Conservation (phyloP, 2,113 vertebrate species). For the Sclerurus mexicanus region DNA sequence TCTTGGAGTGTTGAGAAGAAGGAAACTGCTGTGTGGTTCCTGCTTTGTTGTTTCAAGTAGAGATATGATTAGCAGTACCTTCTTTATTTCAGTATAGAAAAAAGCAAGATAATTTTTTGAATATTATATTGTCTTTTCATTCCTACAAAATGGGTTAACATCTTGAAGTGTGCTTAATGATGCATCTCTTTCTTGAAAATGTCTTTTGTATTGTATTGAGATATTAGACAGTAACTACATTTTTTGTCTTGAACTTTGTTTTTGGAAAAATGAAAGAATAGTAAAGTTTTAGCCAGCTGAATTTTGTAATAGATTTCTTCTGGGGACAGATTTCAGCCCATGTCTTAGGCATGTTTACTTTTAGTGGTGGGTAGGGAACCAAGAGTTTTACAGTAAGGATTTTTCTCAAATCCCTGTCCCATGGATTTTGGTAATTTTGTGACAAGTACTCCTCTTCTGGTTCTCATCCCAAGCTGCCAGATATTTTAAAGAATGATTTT, state of each 20-base stretch:
- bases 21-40: not conserved
- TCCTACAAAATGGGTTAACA: not conserved
- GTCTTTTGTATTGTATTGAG: not conserved
- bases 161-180: not conserved
- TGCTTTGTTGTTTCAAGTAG: not conserved
- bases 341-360: not conserved
- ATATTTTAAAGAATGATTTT: not conserved
- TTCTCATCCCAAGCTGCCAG: not conserved
- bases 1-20: not conserved
- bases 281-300: not conserved
- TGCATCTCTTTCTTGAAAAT: not conserved
- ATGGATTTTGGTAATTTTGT: not conserved
- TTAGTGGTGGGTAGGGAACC: not conserved
- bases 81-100: not conserved
- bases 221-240: rapidly evolving
- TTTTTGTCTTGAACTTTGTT: not conserved
- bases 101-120: not conserved
- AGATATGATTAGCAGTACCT: not conserved
- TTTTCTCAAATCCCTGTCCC: not conserved
- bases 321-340: not conserved
- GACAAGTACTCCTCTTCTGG: not conserved
- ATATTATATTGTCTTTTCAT: not conserved
- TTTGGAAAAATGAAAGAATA: not conserved
- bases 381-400: not conserved
- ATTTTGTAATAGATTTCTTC: not conserved